These are phyloP conservation scores for Athetis lepigone DNA, from an alignment of 2,888 invertebrate species.

Conservation along the genomic window DNA sequence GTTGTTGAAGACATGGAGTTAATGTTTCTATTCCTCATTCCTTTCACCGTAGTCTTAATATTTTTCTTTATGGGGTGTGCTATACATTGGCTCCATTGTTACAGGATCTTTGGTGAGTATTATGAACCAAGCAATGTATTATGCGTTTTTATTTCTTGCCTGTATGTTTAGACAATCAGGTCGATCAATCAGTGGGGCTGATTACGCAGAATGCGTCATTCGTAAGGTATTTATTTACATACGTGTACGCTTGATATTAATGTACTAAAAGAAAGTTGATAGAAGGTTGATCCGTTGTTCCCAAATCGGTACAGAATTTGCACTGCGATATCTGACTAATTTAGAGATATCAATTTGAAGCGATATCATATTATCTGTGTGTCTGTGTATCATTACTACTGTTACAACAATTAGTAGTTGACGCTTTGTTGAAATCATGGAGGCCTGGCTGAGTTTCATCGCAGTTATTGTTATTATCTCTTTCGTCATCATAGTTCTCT, in stretches of 20 bases:
- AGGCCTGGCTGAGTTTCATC: no score
- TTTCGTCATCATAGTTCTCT: no score
- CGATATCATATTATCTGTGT: conserved; percentile 39
- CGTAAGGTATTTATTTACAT: no score
- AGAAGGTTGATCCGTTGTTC: no score
- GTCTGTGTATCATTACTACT: conserved; percentile 44
- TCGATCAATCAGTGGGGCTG: no score
- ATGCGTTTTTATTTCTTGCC: neutral
- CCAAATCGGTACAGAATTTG: no score
- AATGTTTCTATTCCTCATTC: conserved; percentile 64
- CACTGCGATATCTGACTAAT: no score
- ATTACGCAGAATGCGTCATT: no score
- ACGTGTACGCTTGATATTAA: no score
- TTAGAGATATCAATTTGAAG: conserved; percentile 52
- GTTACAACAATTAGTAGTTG: conserved; percentile 27
- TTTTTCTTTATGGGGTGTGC: conserved; percentile 76
- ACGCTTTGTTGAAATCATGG: conserved; percentile 56
- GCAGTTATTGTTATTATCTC: no score
- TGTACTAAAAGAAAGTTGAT: no score
- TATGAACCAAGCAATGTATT: conserved; percentile 12
- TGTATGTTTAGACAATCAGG: no score
- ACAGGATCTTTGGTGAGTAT: conserved; percentile 75
- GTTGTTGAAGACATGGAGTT: conserved; percentile 63
- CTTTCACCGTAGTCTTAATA: conserved; percentile 67
- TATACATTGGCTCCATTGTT: conserved; percentile 79